A percentile compares a stretch with the other conserved stretches of the same genome.
Evolutionary conservation across 37 sponge, comb jelly and placozoan genomes (phyloP).

Genomic region (Chondrosia reniformis): DNA sequence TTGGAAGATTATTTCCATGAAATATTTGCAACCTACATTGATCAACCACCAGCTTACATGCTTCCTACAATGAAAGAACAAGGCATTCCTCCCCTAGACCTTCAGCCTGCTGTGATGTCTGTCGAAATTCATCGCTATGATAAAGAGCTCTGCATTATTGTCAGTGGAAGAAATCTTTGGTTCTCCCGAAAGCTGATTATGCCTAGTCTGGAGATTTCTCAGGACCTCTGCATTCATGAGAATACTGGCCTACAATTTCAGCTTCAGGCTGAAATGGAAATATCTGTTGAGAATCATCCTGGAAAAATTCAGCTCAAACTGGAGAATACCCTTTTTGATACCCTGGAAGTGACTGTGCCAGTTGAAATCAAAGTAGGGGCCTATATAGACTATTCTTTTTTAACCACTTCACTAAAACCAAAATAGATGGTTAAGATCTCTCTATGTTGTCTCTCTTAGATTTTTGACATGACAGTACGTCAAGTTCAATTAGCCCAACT

Average conservation of each 20-base stretch:
- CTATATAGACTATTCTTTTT: too few relatives aligned
- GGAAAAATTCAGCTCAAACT: too few relatives aligned
- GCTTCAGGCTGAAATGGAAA: neutral
- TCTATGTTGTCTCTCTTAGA: neutral
- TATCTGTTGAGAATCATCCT: too few relatives aligned
- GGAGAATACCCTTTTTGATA: too few relatives aligned
- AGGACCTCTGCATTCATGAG: neutral
- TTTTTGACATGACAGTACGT: neutral
- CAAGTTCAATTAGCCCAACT: slow-evolving; percentile 4
- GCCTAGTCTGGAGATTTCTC: neutral
- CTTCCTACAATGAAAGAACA: neutral
- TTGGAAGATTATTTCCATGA: neutral
- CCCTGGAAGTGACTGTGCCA: too few relatives aligned
- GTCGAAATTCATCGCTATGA: slow-evolving; percentile 15
- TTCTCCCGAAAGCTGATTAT: slow-evolving; percentile 6
- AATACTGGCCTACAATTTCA: slow-evolving; percentile 8
- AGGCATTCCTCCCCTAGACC: neutral
- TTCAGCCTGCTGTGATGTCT: neutral
- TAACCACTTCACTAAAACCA: too few relatives aligned
- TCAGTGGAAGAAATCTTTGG: slow-evolving; percentile 13
- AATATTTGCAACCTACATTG: neutral
- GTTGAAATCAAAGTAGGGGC: too few relatives aligned
- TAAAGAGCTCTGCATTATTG: neutral
- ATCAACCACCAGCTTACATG: neutral
- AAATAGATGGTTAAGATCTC: too few relatives aligned